Evolutionary conservation across 2,888 invertebrate genomes (phyloP).

Genomic region (Hirudinaria manillensis): DNA sequence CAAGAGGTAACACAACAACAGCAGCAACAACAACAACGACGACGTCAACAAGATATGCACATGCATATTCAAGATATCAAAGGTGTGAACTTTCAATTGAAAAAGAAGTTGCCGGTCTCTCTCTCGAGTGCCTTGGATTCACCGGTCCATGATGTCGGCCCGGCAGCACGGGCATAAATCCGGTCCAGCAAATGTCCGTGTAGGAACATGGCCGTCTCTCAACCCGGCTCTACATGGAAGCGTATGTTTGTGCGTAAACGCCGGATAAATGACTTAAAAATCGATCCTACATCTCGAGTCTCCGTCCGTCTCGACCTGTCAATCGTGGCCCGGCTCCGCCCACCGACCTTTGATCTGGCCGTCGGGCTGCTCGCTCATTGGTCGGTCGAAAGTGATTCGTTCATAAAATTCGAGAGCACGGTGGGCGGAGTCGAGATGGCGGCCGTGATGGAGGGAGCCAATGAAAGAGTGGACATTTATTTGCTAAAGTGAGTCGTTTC

Average conservation of each 20-base stretch:
- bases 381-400: background rate
- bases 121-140: too few species aligned
- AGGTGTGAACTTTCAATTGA: too few species aligned
- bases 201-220: background rate
- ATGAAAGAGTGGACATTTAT: conserved; percentile 2
- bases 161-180: too few species aligned
- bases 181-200: conserved; percentile 14
- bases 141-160: too few species aligned
- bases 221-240: conserved; percentile 11
- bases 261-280: conserved; percentile 14
- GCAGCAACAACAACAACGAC: too few species aligned
- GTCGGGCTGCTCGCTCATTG: background rate
- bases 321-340: background rate
- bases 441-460: background rate
- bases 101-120: too few species aligned
- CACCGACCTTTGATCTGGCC: background rate
- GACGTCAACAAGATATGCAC: too few species aligned
- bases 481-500: conserved; percentile 9
- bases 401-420: background rate
- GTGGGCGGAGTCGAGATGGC: background rate
- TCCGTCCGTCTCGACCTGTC: background rate
- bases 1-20: too few species aligned
- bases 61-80: too few species aligned
- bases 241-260: conserved; percentile 15
- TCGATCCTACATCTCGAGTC: background rate